Evolutionary conservation across 2,797 vertebrate genomes (phyloP).

Genomic region (Sebastes reedi): DNA sequence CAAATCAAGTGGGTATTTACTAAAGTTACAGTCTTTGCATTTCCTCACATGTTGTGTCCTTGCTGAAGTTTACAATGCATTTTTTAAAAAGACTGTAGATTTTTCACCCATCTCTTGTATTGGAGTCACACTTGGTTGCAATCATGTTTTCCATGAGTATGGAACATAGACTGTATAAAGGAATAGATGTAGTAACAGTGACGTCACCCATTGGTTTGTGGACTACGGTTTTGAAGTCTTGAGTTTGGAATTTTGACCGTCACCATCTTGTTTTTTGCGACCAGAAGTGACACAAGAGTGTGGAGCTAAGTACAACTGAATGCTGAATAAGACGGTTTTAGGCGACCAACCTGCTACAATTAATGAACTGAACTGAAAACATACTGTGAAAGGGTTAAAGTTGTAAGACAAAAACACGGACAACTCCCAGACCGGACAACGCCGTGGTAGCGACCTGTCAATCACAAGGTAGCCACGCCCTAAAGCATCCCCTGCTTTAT

Average conservation of each 20-base stretch:
- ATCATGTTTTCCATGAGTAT: background rate
- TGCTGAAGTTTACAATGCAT: background rate
- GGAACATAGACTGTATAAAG: background rate
- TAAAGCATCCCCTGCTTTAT: no score
- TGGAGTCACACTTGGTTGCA: background rate
- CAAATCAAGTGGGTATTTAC: background rate
- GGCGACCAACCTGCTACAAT: accelerated
- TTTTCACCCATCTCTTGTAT: background rate
- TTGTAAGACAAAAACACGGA: no score
- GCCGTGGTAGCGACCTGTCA: no score
- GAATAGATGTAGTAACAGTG: accelerated
- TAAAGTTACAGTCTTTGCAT: background rate
- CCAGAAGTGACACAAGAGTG: accelerated
- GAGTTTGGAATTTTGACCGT: background rate
- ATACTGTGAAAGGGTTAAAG: no score
- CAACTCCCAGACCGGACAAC: no score
- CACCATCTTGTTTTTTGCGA: no score
- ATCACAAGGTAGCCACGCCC: no score
- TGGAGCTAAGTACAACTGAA: no score
- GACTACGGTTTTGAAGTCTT: background rate
- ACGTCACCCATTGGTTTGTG: background rate
- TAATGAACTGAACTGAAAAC: no score
- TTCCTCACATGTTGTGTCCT: background rate
- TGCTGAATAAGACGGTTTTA: no score
- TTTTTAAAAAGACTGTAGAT: background rate